Conservation (phyloP, 2,888 invertebrate genomes). For the Listrodromus nycthemerus region DNA sequence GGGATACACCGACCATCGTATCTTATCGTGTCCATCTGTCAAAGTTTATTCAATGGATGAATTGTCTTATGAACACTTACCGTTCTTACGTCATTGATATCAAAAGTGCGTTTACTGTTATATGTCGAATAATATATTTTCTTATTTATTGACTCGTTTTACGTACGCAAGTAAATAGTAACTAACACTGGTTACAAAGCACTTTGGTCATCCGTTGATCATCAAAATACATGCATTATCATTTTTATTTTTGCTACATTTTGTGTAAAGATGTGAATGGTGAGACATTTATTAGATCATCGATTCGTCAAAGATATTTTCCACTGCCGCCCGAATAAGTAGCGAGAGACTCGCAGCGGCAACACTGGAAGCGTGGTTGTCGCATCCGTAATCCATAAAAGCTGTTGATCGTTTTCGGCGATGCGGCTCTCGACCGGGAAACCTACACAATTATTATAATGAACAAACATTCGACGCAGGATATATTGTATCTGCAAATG, state of each 20-base stretch:
- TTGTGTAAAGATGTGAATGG: background rate
- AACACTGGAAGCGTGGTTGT: conserved; percentile 84
- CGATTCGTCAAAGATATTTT: conserved; percentile 65
- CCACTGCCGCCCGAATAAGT: conserved; percentile 76
- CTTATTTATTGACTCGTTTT: background rate
- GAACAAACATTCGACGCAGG: background rate
- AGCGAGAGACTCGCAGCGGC: conserved; percentile 83
- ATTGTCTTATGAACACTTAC: too few relatives aligned
- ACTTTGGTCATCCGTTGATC: too few relatives aligned
- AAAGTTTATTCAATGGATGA: too few relatives aligned
- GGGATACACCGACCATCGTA: conserved; percentile 29
- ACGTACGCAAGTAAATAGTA: too few relatives aligned
- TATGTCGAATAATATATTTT: conserved; percentile 36
- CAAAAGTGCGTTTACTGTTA: background rate
- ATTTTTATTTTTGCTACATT: background rate
- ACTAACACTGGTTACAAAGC: too few relatives aligned
- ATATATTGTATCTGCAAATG: background rate
- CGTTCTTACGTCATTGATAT: background rate
- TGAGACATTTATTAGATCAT: background rate
- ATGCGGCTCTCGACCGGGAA: conserved; percentile 15
- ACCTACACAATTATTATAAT: conserved; percentile 48
- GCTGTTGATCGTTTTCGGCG: conserved; percentile 74
- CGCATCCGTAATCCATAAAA: conserved; percentile 82
- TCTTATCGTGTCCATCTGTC: too few relatives aligned
- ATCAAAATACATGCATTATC: background rate